Conservation (phyloP, 2,888 invertebrate genomes). For the Drosophila nr. medialis region DNA sequence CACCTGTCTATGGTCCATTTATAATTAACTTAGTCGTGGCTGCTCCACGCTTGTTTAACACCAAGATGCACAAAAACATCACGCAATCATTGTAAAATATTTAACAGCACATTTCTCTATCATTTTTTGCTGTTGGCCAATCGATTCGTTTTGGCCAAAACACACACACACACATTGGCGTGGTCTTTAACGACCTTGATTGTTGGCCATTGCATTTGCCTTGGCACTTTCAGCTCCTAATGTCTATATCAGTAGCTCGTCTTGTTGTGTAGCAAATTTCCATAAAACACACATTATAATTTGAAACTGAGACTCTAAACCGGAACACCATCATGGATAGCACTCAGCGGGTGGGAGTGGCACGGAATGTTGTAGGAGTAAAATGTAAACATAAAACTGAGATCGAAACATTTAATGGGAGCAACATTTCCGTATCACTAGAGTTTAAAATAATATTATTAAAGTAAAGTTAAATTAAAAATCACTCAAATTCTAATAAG, state of each 20-base stretch:
- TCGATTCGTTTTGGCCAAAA: slow-evolving; percentile 69
- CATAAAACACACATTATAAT: slow-evolving; percentile 19
- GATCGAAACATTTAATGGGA: neutral
- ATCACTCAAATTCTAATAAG: neutral
- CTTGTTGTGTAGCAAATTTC: slow-evolving; percentile 52
- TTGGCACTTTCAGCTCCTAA: slow-evolving; percentile 24
- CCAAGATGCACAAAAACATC: slow-evolving; percentile 16
- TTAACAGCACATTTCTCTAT: slow-evolving; percentile 20
- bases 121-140: slow-evolving; percentile 44
- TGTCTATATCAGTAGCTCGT: slow-evolving; percentile 62
- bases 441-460: neutral
- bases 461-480: neutral
- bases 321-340: slow-evolving; percentile 3
- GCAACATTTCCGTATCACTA: neutral
- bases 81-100: slow-evolving; percentile 37
- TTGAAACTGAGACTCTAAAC: slow-evolving; percentile 2
- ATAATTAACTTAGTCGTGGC: slow-evolving; percentile 60
- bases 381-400: neutral
- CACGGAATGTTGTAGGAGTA: neutral
- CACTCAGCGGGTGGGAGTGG: neutral
- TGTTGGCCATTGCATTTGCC: slow-evolving; percentile 38
- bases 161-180: slow-evolving; percentile 36
- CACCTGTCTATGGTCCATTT: slow-evolving; percentile 43
- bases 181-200: slow-evolving; percentile 66
- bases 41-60: slow-evolving; percentile 49